Base-by-base conservation (phyloP, 2,113 vertebrate genomes). In the Crotalus tigris region DNA sequence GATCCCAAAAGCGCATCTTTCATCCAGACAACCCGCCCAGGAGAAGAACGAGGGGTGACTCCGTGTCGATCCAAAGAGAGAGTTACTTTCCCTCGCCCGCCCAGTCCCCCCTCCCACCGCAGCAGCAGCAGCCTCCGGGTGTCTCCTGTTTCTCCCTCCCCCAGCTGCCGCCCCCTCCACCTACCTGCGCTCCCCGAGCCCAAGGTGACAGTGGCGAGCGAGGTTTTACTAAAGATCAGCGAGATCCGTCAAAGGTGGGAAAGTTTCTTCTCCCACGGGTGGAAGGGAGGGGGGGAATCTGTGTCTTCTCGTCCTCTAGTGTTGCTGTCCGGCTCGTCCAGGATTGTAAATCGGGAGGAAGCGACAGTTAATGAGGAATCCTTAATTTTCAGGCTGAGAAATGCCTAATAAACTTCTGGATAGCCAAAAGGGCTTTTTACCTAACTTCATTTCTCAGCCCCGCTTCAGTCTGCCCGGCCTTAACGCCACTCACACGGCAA, bases 381-480 rank as follows among this genome's bases (percentile, higher is more conserved):
- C 93, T 94, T 97, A 97, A 97, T 96, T 97, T 87, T 94, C 95
- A 93, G 96, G 93, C 96, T 94, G 91, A 96, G 95, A 97, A 96
- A 95, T 95, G 95, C 97, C 97, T 96, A 90, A 95, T 95, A 97
- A 93, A 98, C 97, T 97, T 97, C 97, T 97, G 95, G 96, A 95
- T 92, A 91, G 96, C 96, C 97, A 93, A 95, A 94, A 29, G 90
- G 95, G 92, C 94, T 97, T 95, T 96, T 97, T 96, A 94, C 87
- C 96, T 97, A 97, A 98, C 98, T 98, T 97, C 97, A 94, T 96
- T 97, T 95, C 97, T 92, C 93, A 92, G 57, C 93, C 93, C 93
- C 55, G 85, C 91, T 91, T 75, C 39, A 13, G 81, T 92, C 93
- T 88, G 88, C 97, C 97, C 95, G 49, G 96, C 95, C 95, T 92